phyloP scores from a whole-genome alignment of 2,797 vertebrate species.

The Neopelma chrysocephalum region DNA sequence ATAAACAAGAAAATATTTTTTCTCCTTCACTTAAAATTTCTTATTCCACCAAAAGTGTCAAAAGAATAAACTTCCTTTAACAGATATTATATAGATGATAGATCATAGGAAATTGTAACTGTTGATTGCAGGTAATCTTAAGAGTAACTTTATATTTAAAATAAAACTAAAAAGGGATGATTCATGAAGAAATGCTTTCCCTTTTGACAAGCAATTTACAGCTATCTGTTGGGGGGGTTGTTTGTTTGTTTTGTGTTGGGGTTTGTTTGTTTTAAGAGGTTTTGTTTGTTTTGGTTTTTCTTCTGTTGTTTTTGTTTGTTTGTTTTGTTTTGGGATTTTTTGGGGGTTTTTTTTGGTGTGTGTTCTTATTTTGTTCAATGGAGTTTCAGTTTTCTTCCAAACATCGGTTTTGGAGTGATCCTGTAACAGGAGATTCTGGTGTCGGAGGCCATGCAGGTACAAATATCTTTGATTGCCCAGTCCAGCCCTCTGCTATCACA shows the following conservation, averaged over 20 bases:
- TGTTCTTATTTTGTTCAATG: neutral
- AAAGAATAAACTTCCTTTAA: neutral
- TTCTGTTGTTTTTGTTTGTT: neutral
- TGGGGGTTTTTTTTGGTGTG: too few relatives aligned
- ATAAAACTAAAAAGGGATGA: neutral
- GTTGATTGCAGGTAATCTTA: neutral
- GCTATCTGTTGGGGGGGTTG: neutral
- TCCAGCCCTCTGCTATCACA: neutral
- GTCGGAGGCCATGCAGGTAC: neutral
- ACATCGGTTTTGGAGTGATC: neutral
- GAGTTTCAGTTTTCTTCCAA: neutral
- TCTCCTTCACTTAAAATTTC: neutral
- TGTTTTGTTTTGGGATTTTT: neutral
- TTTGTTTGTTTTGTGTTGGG: neutral
- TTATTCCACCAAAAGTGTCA: neutral
- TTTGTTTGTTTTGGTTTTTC: too few relatives aligned
- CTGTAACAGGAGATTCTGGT: neutral
- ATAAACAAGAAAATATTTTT: neutral
- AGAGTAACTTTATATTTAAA: neutral
- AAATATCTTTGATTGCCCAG: neutral
- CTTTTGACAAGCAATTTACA: neutral
- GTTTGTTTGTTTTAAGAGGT: too few relatives aligned
- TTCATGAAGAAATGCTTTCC: neutral
- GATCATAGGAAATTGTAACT: neutral
- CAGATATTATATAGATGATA: neutral